phyloP scores from a whole-genome alignment of 2,797 vertebrate species.

The Melopsittacus undulatus region DNA sequence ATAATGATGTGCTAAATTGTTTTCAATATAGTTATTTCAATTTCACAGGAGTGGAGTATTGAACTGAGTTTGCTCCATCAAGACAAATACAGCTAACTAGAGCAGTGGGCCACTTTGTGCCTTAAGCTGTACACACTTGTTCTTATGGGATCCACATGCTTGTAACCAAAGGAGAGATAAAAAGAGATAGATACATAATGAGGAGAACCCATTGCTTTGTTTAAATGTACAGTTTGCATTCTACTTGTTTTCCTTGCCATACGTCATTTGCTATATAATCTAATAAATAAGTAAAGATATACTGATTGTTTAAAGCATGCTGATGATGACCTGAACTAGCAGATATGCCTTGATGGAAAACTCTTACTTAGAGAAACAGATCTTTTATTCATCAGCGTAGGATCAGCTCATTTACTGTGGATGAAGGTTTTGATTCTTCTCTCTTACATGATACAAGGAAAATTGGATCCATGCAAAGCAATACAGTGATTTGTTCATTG shows the following conservation, averaged over 20 bases:
- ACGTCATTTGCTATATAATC: neutral
- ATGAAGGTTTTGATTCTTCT: neutral
- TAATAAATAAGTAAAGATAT: slow-evolving; percentile 51
- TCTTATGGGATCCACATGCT: neutral
- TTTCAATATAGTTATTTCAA: slow-evolving; percentile 25
- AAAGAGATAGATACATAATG: neutral
- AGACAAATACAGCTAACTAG: neutral
- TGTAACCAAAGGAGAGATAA: neutral
- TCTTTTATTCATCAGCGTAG: slow-evolving; percentile 33
- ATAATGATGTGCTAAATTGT: slow-evolving; percentile 38
- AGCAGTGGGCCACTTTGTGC: neutral
- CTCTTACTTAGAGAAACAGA: neutral
- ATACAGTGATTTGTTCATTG: neutral
- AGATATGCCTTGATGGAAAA: slow-evolving; percentile 21
- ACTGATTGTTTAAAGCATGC: slow-evolving; percentile 1
- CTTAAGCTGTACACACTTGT: neutral
- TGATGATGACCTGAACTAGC: slow-evolving; percentile 29
- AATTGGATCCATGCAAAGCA: neutral
- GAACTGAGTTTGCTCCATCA: slow-evolving; percentile 5
- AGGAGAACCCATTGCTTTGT: slow-evolving; percentile 35
- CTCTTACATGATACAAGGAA: neutral
- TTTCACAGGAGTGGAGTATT: neutral
- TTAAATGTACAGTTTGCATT: slow-evolving; percentile 6
- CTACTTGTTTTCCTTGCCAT: slow-evolving; percentile 34
- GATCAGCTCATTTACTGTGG: neutral